Base-by-base conservation (phyloP, 2,888 invertebrate species). In the Apantesis nais region DNA sequence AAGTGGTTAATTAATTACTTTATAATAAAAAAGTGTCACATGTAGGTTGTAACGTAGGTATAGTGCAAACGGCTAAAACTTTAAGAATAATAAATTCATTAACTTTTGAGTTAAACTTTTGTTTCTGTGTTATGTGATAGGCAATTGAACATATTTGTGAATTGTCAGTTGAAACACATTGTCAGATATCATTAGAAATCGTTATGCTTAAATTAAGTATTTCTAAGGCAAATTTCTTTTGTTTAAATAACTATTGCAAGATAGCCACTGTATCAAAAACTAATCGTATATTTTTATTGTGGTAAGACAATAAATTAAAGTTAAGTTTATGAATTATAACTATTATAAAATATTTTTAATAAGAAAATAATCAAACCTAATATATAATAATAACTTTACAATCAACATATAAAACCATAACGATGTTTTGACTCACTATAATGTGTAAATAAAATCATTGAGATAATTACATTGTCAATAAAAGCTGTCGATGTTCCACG, bases 381-480 rank as follows among this genome's bases (percentile, higher is more conserved):
- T 29, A 16, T 29, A 29, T 58, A n/a, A n/a, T n/a, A n/a, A n/a
- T 29, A 58, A 7, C 16, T 1, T 29, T 16, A 58, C 29, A 58
- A 25, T 58, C 25, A 29, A 62, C 16, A 29, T 41, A 67, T 41
- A 60, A 31, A 31, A 34, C 16, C 16, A 29, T 29, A 70, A 52
- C 16, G 55, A 68, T 77, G 55, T 61, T 71, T 70, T 70, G 63
- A 67, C 55, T 11, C 64, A 73, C 62, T 72, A n/a, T 58, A 75
- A 52, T 68, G 75, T 71, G 75, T 80, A 77, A 80, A 79, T 74
- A 78, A 73, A 77, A 76, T 68, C 55, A 74, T 74, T 80, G 55
- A 41, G 72, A 74, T 79, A 81, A 84, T 84, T 77, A 83, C 64
- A 77, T 75, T 73, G 78, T 82, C 79, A 84, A 74, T 77, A 79